Conservation (phyloP, 2,888 invertebrate species). For the Ptychoptera contaminata region DNA sequence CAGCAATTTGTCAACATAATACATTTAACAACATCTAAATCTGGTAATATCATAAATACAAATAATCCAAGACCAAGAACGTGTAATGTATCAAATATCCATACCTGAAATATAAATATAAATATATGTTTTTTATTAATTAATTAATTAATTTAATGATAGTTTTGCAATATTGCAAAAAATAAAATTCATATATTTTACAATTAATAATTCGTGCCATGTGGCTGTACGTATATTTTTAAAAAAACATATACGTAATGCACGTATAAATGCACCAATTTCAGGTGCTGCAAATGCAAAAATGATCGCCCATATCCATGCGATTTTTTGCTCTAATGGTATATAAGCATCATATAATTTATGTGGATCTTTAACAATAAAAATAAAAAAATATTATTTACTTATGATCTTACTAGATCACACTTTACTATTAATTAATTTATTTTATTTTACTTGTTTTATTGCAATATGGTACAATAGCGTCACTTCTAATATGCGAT, state of each 20-base stretch:
- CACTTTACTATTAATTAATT: conserved; percentile 13
- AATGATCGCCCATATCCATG: conserved; percentile 68
- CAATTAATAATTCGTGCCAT: conserved; percentile 36
- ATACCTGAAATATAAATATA: conserved; percentile 30
- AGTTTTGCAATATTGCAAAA: too few relatives aligned
- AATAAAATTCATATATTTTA: conserved; percentile 22
- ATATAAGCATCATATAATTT: conserved; percentile 44
- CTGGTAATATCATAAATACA: conserved; percentile 59
- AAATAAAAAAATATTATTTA: conserved; percentile 10
- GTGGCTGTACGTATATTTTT: conserved; percentile 47
- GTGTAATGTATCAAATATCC: conserved; percentile 62
- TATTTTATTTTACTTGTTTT: conserved; percentile 25
- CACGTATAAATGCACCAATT: conserved; percentile 51
- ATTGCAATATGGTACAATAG: conserved; percentile 43
- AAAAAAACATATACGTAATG: conserved; percentile 55
- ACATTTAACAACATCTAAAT: conserved; percentile 65
- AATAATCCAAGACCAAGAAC: conserved; percentile 62
- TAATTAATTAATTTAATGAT: background rate
- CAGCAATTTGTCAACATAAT: conserved; percentile 73
- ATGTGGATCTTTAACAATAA: conserved; percentile 46
- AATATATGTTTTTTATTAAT: background rate
- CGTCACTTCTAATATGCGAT: conserved; percentile 44
- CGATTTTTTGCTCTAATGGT: conserved; percentile 45
- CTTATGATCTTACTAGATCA: conserved; percentile 17
- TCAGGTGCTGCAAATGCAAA: conserved; percentile 66